Percentiles rank a stretch among this genome's conserved stretches.
phyloP scores from a whole-genome alignment of 2,888 invertebrate species.

The Nysson spinosus region DNA sequence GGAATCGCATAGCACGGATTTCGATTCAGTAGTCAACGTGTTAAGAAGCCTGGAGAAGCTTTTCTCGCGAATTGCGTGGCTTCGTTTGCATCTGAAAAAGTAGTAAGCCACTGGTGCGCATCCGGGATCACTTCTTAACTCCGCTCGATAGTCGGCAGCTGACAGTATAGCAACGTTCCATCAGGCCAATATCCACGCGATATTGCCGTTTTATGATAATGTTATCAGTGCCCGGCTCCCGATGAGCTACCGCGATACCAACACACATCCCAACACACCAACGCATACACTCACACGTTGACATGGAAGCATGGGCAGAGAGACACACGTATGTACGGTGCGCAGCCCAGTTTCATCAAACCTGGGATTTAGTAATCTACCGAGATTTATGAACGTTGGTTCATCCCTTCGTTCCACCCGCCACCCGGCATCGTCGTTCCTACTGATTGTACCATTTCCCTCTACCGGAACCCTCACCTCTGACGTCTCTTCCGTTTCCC shows the following conservation, averaged over 20 bases:
- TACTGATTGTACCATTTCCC: conserved; percentile 65
- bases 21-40: too few species aligned
- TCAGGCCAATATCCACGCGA: conserved; percentile 70
- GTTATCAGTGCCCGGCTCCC: conserved; percentile 77
- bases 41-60: too few species aligned
- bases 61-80: conserved; percentile 24
- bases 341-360: conserved; percentile 73
- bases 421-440: conserved; percentile 49
- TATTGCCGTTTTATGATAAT: conserved; percentile 78
- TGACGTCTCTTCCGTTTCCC: conserved; percentile 52
- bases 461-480: conserved; percentile 45
- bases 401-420: conserved; percentile 67
- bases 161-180: conserved; percentile 45
- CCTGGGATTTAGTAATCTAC: conserved; percentile 77
- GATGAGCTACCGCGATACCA: conserved; percentile 75
- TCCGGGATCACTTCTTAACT: conserved; percentile 65
- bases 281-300: conserved; percentile 36
- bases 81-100: conserved; percentile 61
- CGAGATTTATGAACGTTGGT: conserved; percentile 76
- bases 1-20: too few species aligned
- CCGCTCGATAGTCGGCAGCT: conserved; percentile 49
- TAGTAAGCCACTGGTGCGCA: conserved; percentile 45
- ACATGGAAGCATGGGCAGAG: conserved; percentile 33
- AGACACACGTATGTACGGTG: conserved; percentile 53
- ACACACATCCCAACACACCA: conserved; percentile 33